These are phyloP conservation scores for Parthenolecanium corni DNA, from an alignment of 2,888 invertebrate genomes.

Conservation along the genomic window DNA sequence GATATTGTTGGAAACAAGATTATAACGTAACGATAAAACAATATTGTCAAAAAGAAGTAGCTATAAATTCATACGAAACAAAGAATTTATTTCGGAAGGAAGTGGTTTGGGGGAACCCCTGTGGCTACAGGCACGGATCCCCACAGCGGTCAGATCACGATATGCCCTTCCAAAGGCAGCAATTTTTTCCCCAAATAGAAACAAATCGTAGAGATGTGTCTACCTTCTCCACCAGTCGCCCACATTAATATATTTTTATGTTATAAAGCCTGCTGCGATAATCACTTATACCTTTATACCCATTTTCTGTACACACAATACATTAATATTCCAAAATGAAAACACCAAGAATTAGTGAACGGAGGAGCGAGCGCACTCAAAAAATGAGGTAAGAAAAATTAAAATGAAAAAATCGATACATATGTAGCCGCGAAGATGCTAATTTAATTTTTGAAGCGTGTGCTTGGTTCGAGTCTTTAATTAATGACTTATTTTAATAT, in stretches of 20 bases:
- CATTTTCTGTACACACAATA: constrained; percentile 6
- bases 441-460: constrained; percentile 26
- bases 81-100: constrained; percentile 27
- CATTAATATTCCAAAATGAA: no score
- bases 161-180: background rate
- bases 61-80: constrained; percentile 23
- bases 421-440: constrained; percentile 25
- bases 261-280: constrained; percentile 26
- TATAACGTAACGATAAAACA: constrained; percentile 27
- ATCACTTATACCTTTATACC: constrained; percentile 17
- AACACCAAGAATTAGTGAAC: no score
- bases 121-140: constrained; percentile 20
- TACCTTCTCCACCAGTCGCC: constrained; percentile 5
- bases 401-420: constrained; percentile 12
- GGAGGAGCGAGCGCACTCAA: no score
- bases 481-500: constrained; percentile 27
- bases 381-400: background rate
- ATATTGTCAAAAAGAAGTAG: constrained; percentile 26
- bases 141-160: constrained; percentile 18
- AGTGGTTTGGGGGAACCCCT: constrained; percentile 19
- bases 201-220: constrained; percentile 8
- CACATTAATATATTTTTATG: constrained; percentile 22
- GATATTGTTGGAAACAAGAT: constrained; percentile 25
- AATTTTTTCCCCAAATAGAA: constrained; percentile 2
- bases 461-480: constrained; percentile 16